Percentiles rank a stretch among this genome's conserved stretches.
phyloP scores from a whole-genome alignment of 1,140 invertebrate species.

The Pseudomyrmex sp. region DNA sequence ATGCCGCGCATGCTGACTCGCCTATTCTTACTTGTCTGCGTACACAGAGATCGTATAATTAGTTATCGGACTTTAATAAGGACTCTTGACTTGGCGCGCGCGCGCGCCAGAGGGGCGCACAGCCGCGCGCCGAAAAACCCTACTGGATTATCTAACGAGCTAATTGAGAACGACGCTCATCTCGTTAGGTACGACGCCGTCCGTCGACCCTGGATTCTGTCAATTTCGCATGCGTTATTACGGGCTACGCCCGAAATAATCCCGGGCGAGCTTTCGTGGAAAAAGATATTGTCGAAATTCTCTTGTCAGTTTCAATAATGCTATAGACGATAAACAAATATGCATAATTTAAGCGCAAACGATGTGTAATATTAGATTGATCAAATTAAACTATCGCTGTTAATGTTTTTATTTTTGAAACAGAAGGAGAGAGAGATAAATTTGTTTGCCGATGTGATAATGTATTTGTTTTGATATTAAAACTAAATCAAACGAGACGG shows the following conservation, averaged over 20 bases:
- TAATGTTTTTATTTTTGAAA: too few species aligned
- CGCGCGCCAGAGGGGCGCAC: too few species aligned
- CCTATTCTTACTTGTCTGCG: constrained; percentile 45
- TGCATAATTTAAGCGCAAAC: background rate
- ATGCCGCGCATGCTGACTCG: constrained; percentile 33
- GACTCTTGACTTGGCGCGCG: background rate
- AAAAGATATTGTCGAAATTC: background rate
- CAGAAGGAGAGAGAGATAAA: too few species aligned
- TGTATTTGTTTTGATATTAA: too few species aligned
- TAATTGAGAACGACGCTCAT: constrained; percentile 49
- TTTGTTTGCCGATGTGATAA: too few species aligned
- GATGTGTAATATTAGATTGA: background rate
- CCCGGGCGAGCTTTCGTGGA: background rate
- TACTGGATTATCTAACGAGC: constrained; percentile 35
- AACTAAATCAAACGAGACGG: too few species aligned
- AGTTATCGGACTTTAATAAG: constrained; percentile 47
- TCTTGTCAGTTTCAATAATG: background rate
- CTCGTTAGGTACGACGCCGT: constrained; percentile 24
- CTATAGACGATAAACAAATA: background rate
- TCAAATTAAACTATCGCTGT: too few species aligned
- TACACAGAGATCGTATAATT: constrained; percentile 25
- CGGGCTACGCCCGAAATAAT: constrained; percentile 3
- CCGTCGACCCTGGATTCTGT: constrained; percentile 24
- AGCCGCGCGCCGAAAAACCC: constrained; percentile 21
- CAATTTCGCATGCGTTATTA: constrained; percentile 34